Evolutionary conservation across 2,888 invertebrate species (phyloP), one percentile per base, ranked within the genome.

Genomic region (Thysanoteuthis rhombus): DNA sequence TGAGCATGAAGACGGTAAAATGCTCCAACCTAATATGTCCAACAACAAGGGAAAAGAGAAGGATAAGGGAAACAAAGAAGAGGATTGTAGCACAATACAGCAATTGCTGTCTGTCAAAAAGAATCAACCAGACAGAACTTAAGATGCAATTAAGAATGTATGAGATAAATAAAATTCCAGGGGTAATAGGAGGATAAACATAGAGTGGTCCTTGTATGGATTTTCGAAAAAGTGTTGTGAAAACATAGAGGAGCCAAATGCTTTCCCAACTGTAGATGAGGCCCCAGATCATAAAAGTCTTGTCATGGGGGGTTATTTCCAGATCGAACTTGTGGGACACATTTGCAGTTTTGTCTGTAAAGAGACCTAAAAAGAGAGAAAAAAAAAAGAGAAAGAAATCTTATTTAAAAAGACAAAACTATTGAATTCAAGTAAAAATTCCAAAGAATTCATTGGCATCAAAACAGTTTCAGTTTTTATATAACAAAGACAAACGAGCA

Each of bases 71-170:
- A 36, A 95, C 95, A 28, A 95, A 93, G 75, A 94, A 94, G 0
- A 96, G 93, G 22, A 96, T 75, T 1, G 95, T 94, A n/a, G 95
- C 93, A 1, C 95, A 94, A 22, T 95, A 95, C 32, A 94, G 94
- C 90, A 96, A 94, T 47, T 95, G 94, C 92, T 96, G 95, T 75
- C 96, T 94, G 93, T 96, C 96, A 95, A 95, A 96, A 12, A 96
- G 94, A 93, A 96, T 95, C 93, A 96, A 93, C 96, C 96, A 96
- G 19, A 95, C 95, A 39, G 96, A 94, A 94, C 96, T 96, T 36
- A 95, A 94, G n/a, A 95, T 94, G 47, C 96, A 95, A 93, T 95
- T 95, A 47, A 96, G 93, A 91, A 95, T 94, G 94, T 95, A 96
- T 28, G 95, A 94, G 16, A 95, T 93, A 94, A 95, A 96, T 90